Conservation (phyloP, 2,113 vertebrate genomes). For the Lophochroa leadbeateri region DNA sequence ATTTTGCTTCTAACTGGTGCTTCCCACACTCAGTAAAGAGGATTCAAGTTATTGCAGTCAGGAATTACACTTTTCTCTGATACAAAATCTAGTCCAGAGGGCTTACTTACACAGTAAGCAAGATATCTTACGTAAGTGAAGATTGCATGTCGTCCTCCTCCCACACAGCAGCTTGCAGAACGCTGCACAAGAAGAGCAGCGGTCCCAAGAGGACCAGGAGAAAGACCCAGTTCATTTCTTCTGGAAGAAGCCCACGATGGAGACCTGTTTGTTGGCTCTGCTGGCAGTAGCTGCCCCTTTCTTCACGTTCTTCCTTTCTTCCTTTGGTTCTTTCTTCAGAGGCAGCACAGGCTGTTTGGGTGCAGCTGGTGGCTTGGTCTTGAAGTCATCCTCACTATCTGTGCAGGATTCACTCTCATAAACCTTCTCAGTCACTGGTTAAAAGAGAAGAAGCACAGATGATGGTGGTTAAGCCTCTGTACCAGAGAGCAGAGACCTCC, state of each 20-base stretch:
- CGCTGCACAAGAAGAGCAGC: background rate
- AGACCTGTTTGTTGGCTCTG: slow-evolving; percentile 87
- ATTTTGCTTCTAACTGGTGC: background rate
- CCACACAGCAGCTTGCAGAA: background rate
- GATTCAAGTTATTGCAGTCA: background rate
- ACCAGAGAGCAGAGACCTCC: background rate
- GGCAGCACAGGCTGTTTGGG: slow-evolving; percentile 40
- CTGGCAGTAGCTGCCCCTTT: slow-evolving; percentile 68
- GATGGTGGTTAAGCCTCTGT: background rate
- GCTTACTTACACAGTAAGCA: slow-evolving; percentile 72
- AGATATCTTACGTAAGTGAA: background rate
- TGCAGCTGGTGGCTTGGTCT: slow-evolving; percentile 28
- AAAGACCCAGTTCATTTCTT: slow-evolving; percentile 80
- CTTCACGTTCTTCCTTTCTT: slow-evolving; percentile 81
- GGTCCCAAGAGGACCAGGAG: background rate
- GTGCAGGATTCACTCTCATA: slow-evolving; percentile 93
- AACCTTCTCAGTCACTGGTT: slow-evolving; percentile 91
- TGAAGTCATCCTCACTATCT: slow-evolving; percentile 83
- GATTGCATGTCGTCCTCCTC: background rate
- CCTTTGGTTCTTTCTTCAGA: slow-evolving; percentile 67
- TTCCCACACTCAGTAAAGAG: background rate
- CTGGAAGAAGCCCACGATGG: slow-evolving; percentile 92
- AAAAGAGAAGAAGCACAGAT: background rate
- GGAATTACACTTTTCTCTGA: background rate
- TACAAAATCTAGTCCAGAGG: slow-evolving; percentile 24